phyloP scores from a whole-genome alignment of 2,888 invertebrate species.

The Cyrtodaria siliqua region DNA sequence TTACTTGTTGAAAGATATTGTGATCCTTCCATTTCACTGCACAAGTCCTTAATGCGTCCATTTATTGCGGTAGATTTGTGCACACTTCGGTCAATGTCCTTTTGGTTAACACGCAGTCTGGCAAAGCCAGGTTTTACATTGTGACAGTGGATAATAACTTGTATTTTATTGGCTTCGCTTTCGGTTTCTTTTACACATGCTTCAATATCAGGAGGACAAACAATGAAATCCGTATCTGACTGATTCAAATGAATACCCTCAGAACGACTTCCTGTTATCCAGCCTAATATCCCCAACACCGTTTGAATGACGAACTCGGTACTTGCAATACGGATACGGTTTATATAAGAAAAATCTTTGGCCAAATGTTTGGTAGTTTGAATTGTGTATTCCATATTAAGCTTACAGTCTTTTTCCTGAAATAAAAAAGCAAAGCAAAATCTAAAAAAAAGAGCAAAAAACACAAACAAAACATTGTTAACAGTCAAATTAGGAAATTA shows the following conservation, averaged over 20 bases:
- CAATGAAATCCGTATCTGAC: constrained; percentile 3
- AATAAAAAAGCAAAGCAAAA: no score
- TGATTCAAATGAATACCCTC: constrained; percentile 4
- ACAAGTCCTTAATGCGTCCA: not conserved
- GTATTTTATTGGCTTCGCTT: not conserved
- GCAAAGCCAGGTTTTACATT: constrained; percentile 6
- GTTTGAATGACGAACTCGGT: no score
- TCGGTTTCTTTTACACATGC: not conserved
- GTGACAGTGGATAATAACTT: not conserved
- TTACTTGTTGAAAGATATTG: constrained; percentile 7
- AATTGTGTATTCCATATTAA: no score
- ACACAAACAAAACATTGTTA: no score
- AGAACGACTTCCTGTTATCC: constrained; percentile 10
- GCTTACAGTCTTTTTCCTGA: no score
- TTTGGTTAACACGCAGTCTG: not conserved
- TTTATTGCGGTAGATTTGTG: not conserved
- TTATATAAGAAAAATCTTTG: no score
- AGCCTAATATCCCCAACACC: no score
- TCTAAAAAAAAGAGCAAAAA: no score
- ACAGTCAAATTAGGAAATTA: no score
- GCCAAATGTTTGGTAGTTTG: no score
- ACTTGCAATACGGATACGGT: no score
- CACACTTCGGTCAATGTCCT: not conserved
- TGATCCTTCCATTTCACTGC: not conserved
- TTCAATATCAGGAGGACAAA: constrained; percentile 6